These are phyloP conservation scores for Brotula barbata DNA, from an alignment of 2,797 vertebrate species.

Conservation along the genomic window DNA sequence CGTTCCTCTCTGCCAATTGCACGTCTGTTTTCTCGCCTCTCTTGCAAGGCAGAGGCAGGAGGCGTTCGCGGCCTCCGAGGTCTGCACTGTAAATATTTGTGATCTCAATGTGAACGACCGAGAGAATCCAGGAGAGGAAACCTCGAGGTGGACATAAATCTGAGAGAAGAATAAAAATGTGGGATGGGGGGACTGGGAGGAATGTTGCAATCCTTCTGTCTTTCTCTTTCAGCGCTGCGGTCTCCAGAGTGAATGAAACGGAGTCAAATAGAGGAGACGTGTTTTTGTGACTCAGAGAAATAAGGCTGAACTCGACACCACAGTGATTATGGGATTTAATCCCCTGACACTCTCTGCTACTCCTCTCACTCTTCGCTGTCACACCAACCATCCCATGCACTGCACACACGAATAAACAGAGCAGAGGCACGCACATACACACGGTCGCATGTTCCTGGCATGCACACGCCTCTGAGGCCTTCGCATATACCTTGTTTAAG, in stretches of 20 bases:
- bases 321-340: constrained; percentile 14
- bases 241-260: constrained; percentile 18
- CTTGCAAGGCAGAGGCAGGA: constrained; percentile 2
- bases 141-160: constrained; percentile 53
- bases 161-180: constrained; percentile 31
- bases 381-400: not conserved
- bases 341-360: constrained; percentile 10
- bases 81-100: constrained; percentile 66
- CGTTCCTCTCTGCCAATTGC: constrained; percentile 19
- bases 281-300: constrained; percentile 32
- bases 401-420: not conserved
- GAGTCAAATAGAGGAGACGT: constrained; percentile 17
- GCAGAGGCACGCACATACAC: not conserved
- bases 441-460: constrained; percentile 1
- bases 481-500: constrained; percentile 22
- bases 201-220: constrained; percentile 48
- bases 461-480: constrained; percentile 26
- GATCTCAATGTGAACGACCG: constrained; percentile 41
- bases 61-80: constrained; percentile 26
- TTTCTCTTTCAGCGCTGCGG: constrained; percentile 1
- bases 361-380: constrained; percentile 22
- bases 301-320: constrained; percentile 16
- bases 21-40: not conserved
- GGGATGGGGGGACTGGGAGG: constrained; percentile 38
- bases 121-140: constrained; percentile 39